A percentile compares a stretch with the other conserved stretches of the same genome.
Evolutionary conservation across 1,140 invertebrate species (phyloP).

Genomic region (Ceratoteleas bidentatus): DNA sequence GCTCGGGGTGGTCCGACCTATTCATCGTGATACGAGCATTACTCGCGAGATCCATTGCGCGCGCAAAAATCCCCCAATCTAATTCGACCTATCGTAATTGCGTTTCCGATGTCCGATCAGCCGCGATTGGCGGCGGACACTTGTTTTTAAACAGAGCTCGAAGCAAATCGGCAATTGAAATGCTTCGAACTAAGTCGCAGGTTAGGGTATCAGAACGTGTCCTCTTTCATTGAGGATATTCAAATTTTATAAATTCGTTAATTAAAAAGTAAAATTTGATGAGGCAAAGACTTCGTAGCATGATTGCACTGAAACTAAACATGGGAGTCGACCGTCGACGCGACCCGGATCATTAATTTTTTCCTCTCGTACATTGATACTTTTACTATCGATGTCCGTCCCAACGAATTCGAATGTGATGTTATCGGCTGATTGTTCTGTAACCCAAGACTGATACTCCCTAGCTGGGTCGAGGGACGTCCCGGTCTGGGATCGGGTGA

Average conservation of each 20-base stretch:
- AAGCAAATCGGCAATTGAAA: slow-evolving; percentile 24
- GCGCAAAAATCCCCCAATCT: slow-evolving; percentile 24
- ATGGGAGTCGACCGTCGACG: neutral
- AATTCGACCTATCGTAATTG: slow-evolving; percentile 39
- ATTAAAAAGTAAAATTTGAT: too few relatives aligned
- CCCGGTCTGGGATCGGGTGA: slow-evolving; percentile 14
- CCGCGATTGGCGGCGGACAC: slow-evolving; percentile 9
- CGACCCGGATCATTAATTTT: neutral
- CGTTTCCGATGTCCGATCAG: slow-evolving; percentile 13
- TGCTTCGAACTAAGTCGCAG: neutral
- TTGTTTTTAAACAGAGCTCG: slow-evolving; percentile 16
- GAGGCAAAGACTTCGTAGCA: too few relatives aligned
- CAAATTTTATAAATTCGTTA: neutral
- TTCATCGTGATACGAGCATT: slow-evolving; percentile 42
- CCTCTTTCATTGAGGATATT: neutral
- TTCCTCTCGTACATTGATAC: slow-evolving; percentile 1
- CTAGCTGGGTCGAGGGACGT: neutral
- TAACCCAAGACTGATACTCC: slow-evolving; percentile 38
- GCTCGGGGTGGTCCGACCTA: slow-evolving; percentile 45
- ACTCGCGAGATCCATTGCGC: slow-evolving; percentile 10
- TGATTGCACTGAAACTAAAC: too few relatives aligned
- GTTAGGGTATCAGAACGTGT: too few relatives aligned
- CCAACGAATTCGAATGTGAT: slow-evolving; percentile 19
- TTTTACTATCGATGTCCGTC: slow-evolving; percentile 13
- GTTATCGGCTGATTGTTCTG: slow-evolving; percentile 10